Percentiles rank a stretch among this genome's conserved stretches.
Conservation (phyloP, 2,888 invertebrate genomes). For the Leucania comma region DNA sequence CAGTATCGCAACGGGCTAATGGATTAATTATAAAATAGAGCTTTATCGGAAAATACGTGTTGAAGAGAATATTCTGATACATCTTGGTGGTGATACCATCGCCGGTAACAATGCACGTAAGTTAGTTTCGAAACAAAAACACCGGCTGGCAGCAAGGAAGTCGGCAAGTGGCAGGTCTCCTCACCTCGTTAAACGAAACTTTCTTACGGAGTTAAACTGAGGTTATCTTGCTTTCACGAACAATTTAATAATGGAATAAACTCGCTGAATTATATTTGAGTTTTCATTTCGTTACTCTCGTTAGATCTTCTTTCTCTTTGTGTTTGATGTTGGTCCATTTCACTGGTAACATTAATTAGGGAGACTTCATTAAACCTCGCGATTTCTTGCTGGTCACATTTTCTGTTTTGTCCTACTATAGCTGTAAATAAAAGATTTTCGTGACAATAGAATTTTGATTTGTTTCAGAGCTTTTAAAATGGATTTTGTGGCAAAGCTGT, state of each 20-base stretch:
- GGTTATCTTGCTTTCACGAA: constrained; percentile 87
- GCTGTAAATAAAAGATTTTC: constrained; percentile 52
- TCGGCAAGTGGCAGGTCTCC: constrained; percentile 65
- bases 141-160: constrained; percentile 60
- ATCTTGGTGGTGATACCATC: constrained; percentile 27
- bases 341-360: constrained; percentile 66
- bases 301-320: constrained; percentile 66
- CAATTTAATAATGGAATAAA: constrained; percentile 88
- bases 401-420: constrained; percentile 58
- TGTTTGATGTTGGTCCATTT: constrained; percentile 62
- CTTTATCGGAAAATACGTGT: constrained; percentile 29
- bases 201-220: constrained; percentile 70
- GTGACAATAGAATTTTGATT: constrained; percentile 52
- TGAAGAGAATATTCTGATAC: constrained; percentile 45
- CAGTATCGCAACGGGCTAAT: constrained; percentile 5
- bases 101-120: constrained; percentile 55
- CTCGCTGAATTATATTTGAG: constrained; percentile 81
- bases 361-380: constrained; percentile 65
- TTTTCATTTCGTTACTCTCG: constrained; percentile 75
- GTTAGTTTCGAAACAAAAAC: constrained; percentile 67
- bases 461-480: constrained; percentile 43
- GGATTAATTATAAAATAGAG: constrained; percentile 29
- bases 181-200: constrained; percentile 75
- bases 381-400: constrained; percentile 60
- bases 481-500: constrained; percentile 38